Base-by-base conservation (phyloP, 2,113 vertebrate genomes). In the Cephalopterus ornatus region DNA sequence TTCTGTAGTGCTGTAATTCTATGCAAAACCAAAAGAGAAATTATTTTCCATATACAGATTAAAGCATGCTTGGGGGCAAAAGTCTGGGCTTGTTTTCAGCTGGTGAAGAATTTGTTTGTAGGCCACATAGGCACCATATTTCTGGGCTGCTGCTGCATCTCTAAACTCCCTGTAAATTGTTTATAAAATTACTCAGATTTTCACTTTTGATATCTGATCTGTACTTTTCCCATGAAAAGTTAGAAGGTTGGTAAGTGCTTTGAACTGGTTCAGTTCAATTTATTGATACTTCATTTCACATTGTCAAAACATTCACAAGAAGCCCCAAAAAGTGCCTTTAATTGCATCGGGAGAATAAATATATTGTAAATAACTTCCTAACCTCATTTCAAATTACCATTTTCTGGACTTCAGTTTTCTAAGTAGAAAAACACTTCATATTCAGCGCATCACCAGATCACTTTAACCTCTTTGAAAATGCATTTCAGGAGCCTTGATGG, bases 401-500 rank as follows among this genome's bases (percentile, higher is more conserved):
- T 22, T 89, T 89, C 39, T 93, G 93, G 59, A 85, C 33, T 49
- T 94, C 1, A 2, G 33, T 46, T 97, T 94, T 68, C 41, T 26
- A 71, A 89, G 33, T 52, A 83, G 72, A 81, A 94, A 92, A 91
- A 15, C 50, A 33, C 17, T 92, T 92, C 76, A 81, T 68, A 94
- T 78, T 70, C 68, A 94, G 71, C 12, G 13, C 67, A 85, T 68
- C n/a, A 55, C 65, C 77, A 88, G 66, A 91, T 91, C 15, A 86
- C 23, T 90, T 85, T 74, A 92, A 74, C 41, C 73, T 90, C 44
- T 92, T 93, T 89, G 80, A 88, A 94, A 96, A 95, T 80, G 65
- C 33, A 89, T 95, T 96, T 96, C 93, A 76, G 47, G 67, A 78
- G 8, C 52, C 11, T 56, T 93, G 91, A 95, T 63, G 80, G 85